These are phyloP conservation scores for Cyprinodon variegatus DNA, from an alignment of 2,113 vertebrate species.

Conservation along the genomic window DNA sequence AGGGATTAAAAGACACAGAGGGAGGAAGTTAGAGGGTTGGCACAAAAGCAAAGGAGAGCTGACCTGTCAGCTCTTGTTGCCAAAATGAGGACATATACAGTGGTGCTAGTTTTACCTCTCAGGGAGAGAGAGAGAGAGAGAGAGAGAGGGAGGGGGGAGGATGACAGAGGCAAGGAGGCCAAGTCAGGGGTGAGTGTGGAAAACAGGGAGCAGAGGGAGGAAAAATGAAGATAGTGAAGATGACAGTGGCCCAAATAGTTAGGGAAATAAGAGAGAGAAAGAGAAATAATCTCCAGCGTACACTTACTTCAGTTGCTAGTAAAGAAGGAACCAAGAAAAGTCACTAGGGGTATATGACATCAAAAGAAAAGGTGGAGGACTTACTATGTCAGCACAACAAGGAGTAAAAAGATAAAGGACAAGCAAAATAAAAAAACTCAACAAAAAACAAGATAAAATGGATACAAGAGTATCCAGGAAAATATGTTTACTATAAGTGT, in stretches of 20 bases:
- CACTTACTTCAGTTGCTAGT: conserved; percentile 20
- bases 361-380: conserved; percentile 15
- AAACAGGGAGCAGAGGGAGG: conserved; percentile 34
- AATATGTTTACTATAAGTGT: conserved; percentile 6
- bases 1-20: conserved; percentile 31
- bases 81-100: conserved; percentile 57
- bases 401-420: conserved; percentile 2
- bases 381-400: background rate
- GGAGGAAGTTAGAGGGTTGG: conserved; percentile 29
- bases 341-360: conserved; percentile 2
- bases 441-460: conserved; percentile 13
- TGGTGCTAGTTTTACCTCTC: conserved; percentile 60
- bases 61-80: conserved; percentile 59
- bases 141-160: background rate
- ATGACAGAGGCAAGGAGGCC: conserved; percentile 46
- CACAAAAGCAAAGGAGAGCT: conserved; percentile 45
- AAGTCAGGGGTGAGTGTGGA: conserved; percentile 34
- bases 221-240: conserved; percentile 15
- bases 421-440: conserved; percentile 1
- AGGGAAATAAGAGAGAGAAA: conserved; percentile 12
- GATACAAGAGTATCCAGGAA: background rate
- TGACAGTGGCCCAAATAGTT: conserved; percentile 47
- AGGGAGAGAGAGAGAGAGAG: conserved; percentile 43
- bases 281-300: conserved; percentile 18
- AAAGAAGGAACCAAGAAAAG: conserved; percentile 16